Evolutionary conservation across 2,797 vertebrate species (phyloP).

Genomic region (Xiphophorus birchmanni): DNA sequence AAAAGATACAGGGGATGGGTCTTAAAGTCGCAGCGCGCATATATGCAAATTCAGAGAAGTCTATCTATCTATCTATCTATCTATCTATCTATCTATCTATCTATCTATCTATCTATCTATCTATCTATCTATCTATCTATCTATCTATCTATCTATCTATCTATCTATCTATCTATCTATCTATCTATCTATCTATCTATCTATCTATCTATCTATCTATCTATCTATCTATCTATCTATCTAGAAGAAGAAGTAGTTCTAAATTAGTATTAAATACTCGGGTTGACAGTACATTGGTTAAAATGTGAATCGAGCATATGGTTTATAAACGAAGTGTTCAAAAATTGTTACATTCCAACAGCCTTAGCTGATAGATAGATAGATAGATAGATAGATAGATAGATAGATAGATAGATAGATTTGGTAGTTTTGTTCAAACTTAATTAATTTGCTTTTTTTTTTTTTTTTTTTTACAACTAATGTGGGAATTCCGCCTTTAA

Average conservation of each 20-base stretch:
- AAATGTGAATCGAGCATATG: neutral
- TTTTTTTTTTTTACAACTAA: neutral
- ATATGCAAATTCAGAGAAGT: conserved; percentile 8
- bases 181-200: neutral
- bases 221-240: conserved; percentile 1
- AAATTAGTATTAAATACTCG: neutral
- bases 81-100: conserved; percentile 22
- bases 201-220: conserved; percentile 17
- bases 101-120: conserved; percentile 30
- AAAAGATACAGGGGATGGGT: conserved; percentile 42
- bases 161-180: conserved; percentile 4
- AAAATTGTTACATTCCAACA: neutral
- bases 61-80: conserved; percentile 18
- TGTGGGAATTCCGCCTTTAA: neutral
- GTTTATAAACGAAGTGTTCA: neutral
- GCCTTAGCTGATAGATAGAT: neutral
- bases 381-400: too few species aligned
- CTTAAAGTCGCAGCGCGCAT: conserved; percentile 79
- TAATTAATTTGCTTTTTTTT: neutral
- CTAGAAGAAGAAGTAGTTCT: neutral
- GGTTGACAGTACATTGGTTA: neutral
- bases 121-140: conserved; percentile 21
- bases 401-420: too few species aligned
- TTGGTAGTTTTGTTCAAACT: neutral
- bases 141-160: conserved; percentile 13